phyloP scores from a whole-genome alignment of 2,797 vertebrate genomes.

The Gambusia yucatana region DNA sequence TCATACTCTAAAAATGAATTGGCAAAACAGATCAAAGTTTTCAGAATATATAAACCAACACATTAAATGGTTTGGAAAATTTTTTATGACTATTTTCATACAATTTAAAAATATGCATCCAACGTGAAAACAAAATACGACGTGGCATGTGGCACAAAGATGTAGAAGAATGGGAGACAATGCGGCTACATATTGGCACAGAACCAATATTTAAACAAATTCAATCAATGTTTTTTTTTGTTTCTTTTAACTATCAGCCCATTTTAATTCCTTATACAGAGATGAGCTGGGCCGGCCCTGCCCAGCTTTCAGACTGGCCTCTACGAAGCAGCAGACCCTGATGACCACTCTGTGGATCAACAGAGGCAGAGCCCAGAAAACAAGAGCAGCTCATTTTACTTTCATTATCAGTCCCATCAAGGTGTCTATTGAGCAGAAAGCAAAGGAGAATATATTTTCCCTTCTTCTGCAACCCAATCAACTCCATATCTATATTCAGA shows the following conservation, averaged over 20 bases:
- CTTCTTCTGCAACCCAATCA: constrained; percentile 32
- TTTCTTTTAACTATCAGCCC: not conserved
- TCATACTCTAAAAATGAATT: not conserved
- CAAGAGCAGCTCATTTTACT: constrained; percentile 11
- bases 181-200: not conserved
- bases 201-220: not conserved
- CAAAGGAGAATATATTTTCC: constrained; percentile 6
- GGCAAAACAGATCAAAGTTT: not conserved
- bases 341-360: not conserved
- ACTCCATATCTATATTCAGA: constrained; percentile 30
- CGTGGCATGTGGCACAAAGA: not conserved
- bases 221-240: not conserved
- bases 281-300: too few species aligned
- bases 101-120: not conserved
- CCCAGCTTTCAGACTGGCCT: not conserved
- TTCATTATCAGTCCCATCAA: constrained; percentile 14
- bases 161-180: not conserved
- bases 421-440: not conserved
- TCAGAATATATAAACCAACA: too few species aligned
- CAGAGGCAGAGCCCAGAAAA: constrained; percentile 2
- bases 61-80: not conserved
- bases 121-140: not conserved
- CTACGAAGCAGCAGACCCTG: not conserved
- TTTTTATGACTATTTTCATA: not conserved
- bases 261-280: not conserved